Evolutionary conservation across 2,113 vertebrate species (phyloP).

Genomic region (Triplophysa siluroides): DNA sequence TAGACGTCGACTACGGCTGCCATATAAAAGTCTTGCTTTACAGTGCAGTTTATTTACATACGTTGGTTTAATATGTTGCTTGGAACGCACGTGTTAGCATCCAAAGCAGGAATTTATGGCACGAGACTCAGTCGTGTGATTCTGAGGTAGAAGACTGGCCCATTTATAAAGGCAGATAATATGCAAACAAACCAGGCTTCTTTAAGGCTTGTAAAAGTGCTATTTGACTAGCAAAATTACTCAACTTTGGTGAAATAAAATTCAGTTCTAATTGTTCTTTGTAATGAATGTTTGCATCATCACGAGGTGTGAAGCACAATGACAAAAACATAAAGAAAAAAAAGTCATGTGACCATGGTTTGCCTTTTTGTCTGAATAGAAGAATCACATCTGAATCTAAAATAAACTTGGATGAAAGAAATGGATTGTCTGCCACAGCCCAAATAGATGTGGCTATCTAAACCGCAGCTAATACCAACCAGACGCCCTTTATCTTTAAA

Average conservation of each 20-base stretch:
- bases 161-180: slow-evolving; percentile 8
- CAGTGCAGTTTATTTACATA: background rate
- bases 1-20: background rate
- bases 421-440: background rate
- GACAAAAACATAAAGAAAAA: no score
- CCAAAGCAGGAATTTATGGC: slow-evolving; percentile 7
- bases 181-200: slow-evolving; percentile 15
- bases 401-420: background rate
- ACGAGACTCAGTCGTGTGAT: background rate
- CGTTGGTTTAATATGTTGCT: background rate
- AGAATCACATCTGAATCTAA: background rate
- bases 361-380: background rate
- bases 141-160: background rate
- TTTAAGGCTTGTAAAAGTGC: slow-evolving; percentile 4
- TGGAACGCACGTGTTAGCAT: slow-evolving; percentile 3
- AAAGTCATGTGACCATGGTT: no score
- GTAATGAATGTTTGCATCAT: no score
- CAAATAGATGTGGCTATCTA: background rate
- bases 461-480: background rate
- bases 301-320: no score
- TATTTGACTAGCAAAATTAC: slow-evolving; percentile 1
- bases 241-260: background rate
- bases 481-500: no score
- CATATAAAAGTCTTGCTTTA: slow-evolving; percentile 4
- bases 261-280: background rate